A percentile compares a stretch with the other conserved stretches of the same genome.
phyloP scores from a whole-genome alignment of 2,888 invertebrate species.

The Stictocephala bisonia region DNA sequence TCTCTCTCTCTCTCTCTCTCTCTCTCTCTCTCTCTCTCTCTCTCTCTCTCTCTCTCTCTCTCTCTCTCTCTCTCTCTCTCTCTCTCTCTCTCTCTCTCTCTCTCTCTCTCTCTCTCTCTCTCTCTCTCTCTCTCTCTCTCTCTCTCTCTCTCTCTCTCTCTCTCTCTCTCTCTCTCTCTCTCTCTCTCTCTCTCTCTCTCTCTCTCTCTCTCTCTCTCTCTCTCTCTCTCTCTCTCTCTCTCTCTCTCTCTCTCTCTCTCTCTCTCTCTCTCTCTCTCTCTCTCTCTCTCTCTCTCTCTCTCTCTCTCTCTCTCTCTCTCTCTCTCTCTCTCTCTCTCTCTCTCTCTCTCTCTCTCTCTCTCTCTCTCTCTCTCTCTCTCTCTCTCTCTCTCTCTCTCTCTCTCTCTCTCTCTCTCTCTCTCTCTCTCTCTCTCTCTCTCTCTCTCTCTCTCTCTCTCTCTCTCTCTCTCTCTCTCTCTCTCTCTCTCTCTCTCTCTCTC shows the following conservation, averaged over 20 bases:
- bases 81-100: neutral
- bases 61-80: neutral
- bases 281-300: slow-evolving; percentile 17
- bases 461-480: neutral
- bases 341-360: neutral
- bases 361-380: slow-evolving; percentile 27
- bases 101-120: neutral
- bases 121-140: neutral
- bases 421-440: neutral
- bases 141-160: neutral
- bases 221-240: neutral
- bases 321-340: slow-evolving; percentile 41
- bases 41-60: neutral
- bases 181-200: neutral
- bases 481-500: neutral
- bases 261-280: neutral
- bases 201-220: neutral
- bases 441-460: no score
- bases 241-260: neutral
- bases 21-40: neutral
- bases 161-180: neutral
- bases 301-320: slow-evolving; percentile 42
- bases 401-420: neutral
- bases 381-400: neutral
- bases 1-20: neutral